Conservation (phyloP, 2,888 invertebrate species). For the Chloromyia formosa region DNA sequence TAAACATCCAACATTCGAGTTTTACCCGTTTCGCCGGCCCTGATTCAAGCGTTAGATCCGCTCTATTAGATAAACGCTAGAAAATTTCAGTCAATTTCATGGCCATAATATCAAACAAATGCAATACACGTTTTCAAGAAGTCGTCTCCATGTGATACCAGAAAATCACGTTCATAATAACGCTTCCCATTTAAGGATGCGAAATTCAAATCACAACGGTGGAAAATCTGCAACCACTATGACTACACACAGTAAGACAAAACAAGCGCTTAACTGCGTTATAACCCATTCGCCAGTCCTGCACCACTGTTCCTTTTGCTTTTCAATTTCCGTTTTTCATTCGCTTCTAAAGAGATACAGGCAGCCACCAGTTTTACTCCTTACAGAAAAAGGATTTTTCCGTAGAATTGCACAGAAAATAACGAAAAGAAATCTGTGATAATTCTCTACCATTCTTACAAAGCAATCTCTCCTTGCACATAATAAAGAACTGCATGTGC, state of each 20-base stretch:
- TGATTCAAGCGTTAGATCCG: too few species aligned
- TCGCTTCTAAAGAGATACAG: neutral
- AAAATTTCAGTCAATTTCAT: too few species aligned
- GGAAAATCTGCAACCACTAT: conserved; percentile 3
- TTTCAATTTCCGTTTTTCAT: neutral
- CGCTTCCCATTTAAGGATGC: neutral
- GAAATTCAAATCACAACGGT: neutral
- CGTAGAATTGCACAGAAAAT: conserved; percentile 15
- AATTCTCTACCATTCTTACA: conserved; percentile 12
- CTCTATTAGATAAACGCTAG: too few species aligned
- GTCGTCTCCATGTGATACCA: neutral
- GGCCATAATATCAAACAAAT: too few species aligned
- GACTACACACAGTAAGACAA: neutral
- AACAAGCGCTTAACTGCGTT: neutral
- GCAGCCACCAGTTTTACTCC: neutral
- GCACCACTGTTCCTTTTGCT: neutral
- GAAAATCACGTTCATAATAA: neutral
- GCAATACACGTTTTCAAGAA: too few species aligned
- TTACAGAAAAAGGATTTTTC: neutral
- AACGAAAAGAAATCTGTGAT: conserved; percentile 16
- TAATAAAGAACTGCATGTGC: conserved; percentile 7
- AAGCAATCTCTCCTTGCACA: conserved; percentile 6
- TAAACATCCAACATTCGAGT: too few species aligned
- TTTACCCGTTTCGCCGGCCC: too few species aligned
- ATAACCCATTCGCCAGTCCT: neutral